Conservation (phyloP, 2,113 vertebrate genomes). For the Peromyscus leucopus region DNA sequence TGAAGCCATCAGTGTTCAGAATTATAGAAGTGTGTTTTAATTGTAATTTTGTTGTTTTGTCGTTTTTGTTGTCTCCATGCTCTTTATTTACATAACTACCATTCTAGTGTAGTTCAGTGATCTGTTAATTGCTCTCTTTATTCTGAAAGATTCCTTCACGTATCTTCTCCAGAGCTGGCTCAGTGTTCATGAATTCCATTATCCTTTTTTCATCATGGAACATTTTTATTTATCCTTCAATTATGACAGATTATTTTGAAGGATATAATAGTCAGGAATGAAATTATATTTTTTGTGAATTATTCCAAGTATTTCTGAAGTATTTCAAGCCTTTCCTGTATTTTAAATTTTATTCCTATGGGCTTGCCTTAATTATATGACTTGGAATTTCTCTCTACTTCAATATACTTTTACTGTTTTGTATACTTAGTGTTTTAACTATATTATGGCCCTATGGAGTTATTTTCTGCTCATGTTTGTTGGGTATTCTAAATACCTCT, state of each 20-base stretch:
- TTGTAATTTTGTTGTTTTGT: background rate
- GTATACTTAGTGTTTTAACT: background rate
- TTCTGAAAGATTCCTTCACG: background rate
- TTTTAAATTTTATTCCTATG: background rate
- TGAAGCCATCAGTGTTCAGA: background rate
- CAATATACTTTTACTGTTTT: background rate
- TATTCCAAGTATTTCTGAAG: background rate
- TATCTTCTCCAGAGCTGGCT: background rate
- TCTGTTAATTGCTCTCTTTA: background rate
- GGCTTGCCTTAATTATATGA: background rate
- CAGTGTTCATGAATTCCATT: background rate
- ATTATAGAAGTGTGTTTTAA: background rate
- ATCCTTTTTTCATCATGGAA: background rate
- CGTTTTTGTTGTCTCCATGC: background rate
- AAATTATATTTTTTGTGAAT: background rate
- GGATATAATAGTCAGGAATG: background rate
- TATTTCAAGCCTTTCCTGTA: background rate
- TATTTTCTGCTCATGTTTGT: background rate
- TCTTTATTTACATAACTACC: background rate
- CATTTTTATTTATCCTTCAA: background rate
- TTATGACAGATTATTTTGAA: background rate
- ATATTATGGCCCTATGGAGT: background rate
- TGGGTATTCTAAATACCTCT: background rate
- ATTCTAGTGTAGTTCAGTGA: background rate
- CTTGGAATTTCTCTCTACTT: background rate